A percentile compares a stretch with the other conserved stretches of the same genome.
These are phyloP conservation scores for Drosophila bifasciata DNA, from an alignment of 1,140 invertebrate genomes.

Conservation along the genomic window DNA sequence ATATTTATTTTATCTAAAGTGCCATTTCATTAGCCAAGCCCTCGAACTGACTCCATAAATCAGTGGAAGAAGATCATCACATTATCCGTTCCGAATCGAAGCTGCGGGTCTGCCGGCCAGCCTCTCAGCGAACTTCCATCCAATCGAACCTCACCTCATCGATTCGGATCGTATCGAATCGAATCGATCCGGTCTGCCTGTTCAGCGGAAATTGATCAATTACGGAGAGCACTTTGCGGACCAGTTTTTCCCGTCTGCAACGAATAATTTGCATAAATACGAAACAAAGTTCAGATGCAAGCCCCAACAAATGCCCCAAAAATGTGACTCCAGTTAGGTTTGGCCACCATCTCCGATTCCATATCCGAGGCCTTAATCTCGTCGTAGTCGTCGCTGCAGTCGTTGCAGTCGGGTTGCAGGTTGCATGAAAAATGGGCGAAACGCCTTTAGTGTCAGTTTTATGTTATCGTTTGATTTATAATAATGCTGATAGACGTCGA, in stretches of 20 bases:
- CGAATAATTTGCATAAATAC: slow-evolving; percentile 70
- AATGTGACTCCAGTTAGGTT: slow-evolving; percentile 51
- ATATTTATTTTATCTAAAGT: slow-evolving; percentile 46
- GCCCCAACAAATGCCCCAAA: slow-evolving; percentile 28
- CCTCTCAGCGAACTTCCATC: slow-evolving; percentile 13
- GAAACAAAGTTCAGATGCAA: slow-evolving; percentile 55
- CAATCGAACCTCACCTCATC: slow-evolving; percentile 1
- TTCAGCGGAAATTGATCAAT: slow-evolving; percentile 78
- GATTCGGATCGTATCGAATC: slow-evolving; percentile 20
- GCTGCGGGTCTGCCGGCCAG: slow-evolving; percentile 62
- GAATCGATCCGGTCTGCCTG: slow-evolving; percentile 37
- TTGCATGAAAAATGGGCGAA: slow-evolving; percentile 78
- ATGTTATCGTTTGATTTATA: slow-evolving; percentile 83
- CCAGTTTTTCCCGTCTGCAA: slow-evolving; percentile 74
- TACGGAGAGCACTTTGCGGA: slow-evolving; percentile 73
- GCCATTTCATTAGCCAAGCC: slow-evolving; percentile 71
- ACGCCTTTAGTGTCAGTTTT: slow-evolving; percentile 82
- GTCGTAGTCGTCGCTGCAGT: slow-evolving; percentile 30
- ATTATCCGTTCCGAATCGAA: slow-evolving; percentile 49
- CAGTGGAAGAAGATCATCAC: slow-evolving; percentile 63
- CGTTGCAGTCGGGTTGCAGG: slow-evolving; percentile 34
- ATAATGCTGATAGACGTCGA: slow-evolving; percentile 82
- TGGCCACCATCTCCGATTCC: slow-evolving; percentile 52
- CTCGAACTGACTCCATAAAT: slow-evolving; percentile 53
- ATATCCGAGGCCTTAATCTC: slow-evolving; percentile 69